A percentile compares a stretch with the other conserved stretches of the same genome.
Evolutionary conservation across 2,113 vertebrate species (phyloP).

Genomic region (Litocranius walleri): DNA sequence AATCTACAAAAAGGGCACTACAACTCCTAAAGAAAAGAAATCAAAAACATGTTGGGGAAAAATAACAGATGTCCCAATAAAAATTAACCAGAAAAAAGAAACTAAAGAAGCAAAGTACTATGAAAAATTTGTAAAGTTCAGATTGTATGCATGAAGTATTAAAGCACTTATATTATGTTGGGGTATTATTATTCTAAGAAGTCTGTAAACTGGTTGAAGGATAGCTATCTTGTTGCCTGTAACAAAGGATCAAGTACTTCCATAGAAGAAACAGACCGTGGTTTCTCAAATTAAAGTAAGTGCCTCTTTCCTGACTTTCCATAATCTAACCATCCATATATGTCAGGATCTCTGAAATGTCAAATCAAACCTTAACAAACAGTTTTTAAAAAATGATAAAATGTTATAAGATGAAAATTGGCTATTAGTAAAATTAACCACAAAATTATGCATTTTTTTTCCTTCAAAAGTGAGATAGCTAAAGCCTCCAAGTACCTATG

Average conservation of each 20-base stretch:
- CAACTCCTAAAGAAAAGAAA: background rate
- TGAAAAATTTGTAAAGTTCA: background rate
- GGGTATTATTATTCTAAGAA: background rate
- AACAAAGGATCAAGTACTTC: background rate
- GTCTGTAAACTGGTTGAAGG: background rate
- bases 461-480: background rate
- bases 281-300: background rate
- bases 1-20: background rate
- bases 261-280: background rate
- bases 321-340: background rate
- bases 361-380: background rate
- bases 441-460: background rate
- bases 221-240: background rate
- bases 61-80: background rate
- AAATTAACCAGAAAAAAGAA: background rate
- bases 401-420: background rate
- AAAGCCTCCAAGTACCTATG: background rate
- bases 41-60: background rate
- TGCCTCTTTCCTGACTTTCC: background rate
- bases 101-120: background rate
- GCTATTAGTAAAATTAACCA: background rate
- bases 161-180: background rate
- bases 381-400: background rate
- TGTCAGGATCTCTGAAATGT: background rate
- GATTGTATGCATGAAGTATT: background rate